Base-by-base conservation (phyloP, 2,888 invertebrate genomes). In the Tetragonisca angustula region DNA sequence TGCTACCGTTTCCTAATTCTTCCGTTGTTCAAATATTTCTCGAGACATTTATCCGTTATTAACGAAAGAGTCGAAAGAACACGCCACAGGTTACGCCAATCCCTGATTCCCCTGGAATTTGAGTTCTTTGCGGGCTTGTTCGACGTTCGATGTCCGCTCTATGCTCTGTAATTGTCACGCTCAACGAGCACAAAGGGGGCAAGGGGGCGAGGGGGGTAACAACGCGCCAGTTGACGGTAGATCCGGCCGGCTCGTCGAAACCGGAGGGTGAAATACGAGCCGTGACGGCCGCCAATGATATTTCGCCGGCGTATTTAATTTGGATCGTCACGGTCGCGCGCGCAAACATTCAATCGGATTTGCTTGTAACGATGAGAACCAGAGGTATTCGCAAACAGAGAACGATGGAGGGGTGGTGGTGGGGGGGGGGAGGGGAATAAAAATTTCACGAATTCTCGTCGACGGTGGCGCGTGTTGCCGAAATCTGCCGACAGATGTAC, bases 301-400 rank as follows among this genome's bases (percentile, higher is more conserved):
- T 73, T 69, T 73, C 81, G 80, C 50, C 50, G 73, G 79, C 56
- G 61, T 81, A 69, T 73, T 81, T 80, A 81, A 81, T 80, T 81
- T 64, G 68, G 24, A 73, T 73, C 36, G 80, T 72, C 68, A 62
- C 24, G 19, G 68, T 19, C 43, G 67, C 61, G 61, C 61, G 59
- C 49, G 70, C 43, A 43, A 74, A 74, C 54, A 15, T 65, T 64
- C 52, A 11, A 64, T 64, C 15, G 36, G 64, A 73, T 64, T 52
- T 19, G 50, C 62, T 52, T 2, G 50, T 11, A 61, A 64, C 61
- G 52, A 21, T 0, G 36, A 54, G n/a, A 4, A n/a, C 15, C 43
- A 43, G 9, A 43, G 27, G 11, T 11, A 49, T 27, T 27, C 17
- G 68, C 49, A 49, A 54, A 65, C 68, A 24, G 61, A 52, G 15